Conservation (phyloP, 2,888 invertebrate species). For the Callimorpha dominula region DNA sequence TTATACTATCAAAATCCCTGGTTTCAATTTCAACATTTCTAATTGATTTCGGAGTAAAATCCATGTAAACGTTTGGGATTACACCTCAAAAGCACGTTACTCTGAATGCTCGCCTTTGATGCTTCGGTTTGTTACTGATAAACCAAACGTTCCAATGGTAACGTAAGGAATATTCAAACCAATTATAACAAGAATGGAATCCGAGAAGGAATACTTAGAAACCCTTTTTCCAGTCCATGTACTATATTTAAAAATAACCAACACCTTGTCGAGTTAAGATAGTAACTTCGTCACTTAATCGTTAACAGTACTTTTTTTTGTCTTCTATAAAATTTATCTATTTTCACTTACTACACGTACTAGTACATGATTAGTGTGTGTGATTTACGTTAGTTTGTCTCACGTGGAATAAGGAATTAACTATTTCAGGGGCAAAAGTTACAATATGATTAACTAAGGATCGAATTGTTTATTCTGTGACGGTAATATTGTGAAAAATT, state of each 20-base stretch:
- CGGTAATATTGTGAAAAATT: background rate
- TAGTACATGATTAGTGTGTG: no score
- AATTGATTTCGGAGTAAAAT: conserved; percentile 37
- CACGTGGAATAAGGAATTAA: no score
- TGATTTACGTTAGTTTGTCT: no score
- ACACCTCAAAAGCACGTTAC: conserved; percentile 34
- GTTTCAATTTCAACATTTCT: conserved; percentile 26
- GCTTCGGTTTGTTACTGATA: conserved; percentile 32
- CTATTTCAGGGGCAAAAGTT: no score
- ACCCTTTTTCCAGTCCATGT: background rate
- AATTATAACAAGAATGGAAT: background rate
- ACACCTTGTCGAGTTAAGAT: background rate
- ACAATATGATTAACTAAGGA: no score
- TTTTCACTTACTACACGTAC: no score
- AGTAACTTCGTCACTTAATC: no score
- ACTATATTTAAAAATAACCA: background rate
- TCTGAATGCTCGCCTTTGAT: conserved; percentile 33
- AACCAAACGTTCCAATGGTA: conserved; percentile 32
- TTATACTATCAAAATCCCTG: conserved; percentile 26
- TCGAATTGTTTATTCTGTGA: background rate
- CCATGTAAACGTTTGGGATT: conserved; percentile 24
- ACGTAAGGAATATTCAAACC: conserved; percentile 2
- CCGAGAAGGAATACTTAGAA: background rate
- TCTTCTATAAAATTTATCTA: no score
- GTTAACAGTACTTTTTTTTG: no score